These are phyloP conservation scores for Ischnus inquisitorius DNA, from an alignment of 2,888 invertebrate species.

Conservation along the genomic window DNA sequence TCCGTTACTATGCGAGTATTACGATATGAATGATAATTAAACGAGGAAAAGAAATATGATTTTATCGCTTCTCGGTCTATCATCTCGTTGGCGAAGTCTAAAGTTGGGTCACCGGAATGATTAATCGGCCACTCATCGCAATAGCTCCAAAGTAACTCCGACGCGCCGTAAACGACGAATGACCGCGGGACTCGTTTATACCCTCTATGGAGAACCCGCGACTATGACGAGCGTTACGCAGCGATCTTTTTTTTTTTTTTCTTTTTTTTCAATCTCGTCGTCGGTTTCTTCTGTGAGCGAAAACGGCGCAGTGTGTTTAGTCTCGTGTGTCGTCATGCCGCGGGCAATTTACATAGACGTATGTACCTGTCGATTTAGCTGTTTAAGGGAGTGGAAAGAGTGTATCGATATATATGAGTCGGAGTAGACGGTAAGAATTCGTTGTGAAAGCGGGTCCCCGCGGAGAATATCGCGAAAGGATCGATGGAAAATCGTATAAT, in stretches of 20 bases:
- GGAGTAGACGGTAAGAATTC: constrained; percentile 23
- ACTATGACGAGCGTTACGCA: constrained; percentile 50
- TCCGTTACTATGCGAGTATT: background rate
- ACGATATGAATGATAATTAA: constrained; percentile 17
- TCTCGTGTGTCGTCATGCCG: constrained; percentile 67
- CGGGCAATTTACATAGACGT: constrained; percentile 74
- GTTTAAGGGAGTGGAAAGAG: constrained; percentile 40
- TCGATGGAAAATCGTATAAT: no score
- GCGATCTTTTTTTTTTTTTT: constrained; percentile 41
- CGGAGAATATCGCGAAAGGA: constrained; percentile 11
- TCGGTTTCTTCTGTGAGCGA: constrained; percentile 41
- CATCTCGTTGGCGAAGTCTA: background rate
- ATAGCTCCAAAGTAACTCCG: constrained; percentile 41
- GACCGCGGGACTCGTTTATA: constrained; percentile 51
- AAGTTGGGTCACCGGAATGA: constrained; percentile 21
- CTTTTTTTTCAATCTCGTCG: constrained; percentile 33
- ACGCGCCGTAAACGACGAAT: constrained; percentile 63
- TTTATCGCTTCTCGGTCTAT: constrained; percentile 17
- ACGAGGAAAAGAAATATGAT: background rate
- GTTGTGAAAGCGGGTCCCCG: constrained; percentile 65
- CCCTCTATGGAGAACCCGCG: constrained; percentile 56
- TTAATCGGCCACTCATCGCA: constrained; percentile 51
- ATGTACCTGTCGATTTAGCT: constrained; percentile 72
- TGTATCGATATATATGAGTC: constrained; percentile 7
- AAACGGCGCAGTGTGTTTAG: constrained; percentile 28